Conservation (phyloP, 2,113 vertebrate species). For the Puntigrus tetrazona region DNA sequence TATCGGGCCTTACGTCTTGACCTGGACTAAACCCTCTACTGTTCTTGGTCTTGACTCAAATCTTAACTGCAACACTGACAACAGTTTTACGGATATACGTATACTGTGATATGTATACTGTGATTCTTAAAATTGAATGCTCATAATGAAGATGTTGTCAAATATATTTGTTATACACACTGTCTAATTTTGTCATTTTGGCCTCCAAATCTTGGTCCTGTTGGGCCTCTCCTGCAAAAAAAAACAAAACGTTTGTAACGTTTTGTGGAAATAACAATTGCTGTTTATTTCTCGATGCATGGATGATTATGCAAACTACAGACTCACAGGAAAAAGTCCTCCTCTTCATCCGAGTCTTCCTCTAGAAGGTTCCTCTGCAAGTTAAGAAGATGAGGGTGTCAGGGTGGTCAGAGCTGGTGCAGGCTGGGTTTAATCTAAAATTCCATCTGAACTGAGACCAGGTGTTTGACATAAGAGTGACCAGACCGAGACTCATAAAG, state of each 20-base stretch:
- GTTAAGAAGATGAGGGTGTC: conserved; percentile 47
- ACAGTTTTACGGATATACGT: not conserved
- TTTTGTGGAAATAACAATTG: not conserved
- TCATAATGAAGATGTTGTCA: not conserved
- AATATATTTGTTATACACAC: conserved; percentile 85
- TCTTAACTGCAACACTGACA: not conserved
- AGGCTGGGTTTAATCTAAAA: not conserved
- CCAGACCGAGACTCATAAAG: not conserved
- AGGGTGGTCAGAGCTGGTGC: conserved; percentile 33
- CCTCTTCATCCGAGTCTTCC: conserved; percentile 97
- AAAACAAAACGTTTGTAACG: not conserved
- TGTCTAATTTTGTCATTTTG: conserved; percentile 97
- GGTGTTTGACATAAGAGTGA: not conserved
- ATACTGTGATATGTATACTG: not conserved
- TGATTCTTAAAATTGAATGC: no score
- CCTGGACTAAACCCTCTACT: not conserved
- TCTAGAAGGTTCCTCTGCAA: conserved; percentile 94
- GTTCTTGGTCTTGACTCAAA: not conserved
- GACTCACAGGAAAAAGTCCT: conserved; percentile 98
- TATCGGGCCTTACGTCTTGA: no score
- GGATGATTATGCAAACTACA: not conserved
- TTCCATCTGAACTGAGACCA: not conserved
- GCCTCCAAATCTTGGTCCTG: conserved; percentile 90
- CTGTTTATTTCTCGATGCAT: not conserved
- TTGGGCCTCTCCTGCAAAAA: conserved; percentile 88